These are phyloP conservation scores for Neoarius graeffei DNA, from an alignment of 2,113 vertebrate genomes.

Conservation along the genomic window DNA sequence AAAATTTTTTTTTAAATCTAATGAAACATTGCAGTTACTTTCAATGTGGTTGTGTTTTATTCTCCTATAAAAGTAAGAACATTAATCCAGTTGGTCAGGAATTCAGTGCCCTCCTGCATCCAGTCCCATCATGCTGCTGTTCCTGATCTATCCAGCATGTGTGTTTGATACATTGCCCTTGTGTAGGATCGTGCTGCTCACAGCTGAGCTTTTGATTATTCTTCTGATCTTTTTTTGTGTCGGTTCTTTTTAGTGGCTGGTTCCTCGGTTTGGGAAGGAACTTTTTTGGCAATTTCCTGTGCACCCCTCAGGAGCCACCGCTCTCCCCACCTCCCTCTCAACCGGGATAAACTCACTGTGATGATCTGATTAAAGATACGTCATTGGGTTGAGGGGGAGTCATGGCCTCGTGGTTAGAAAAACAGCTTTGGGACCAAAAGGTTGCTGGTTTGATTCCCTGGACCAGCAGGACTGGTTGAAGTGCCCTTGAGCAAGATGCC, in stretches of 20 bases:
- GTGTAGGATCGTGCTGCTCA: neutral
- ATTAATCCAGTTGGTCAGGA: neutral
- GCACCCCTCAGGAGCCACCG: neutral
- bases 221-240: conserved; percentile 13
- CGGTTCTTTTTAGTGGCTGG: neutral
- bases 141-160: conserved; percentile 11
- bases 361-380: neutral
- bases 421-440: too few species aligned
- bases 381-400: neutral
- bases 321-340: neutral
- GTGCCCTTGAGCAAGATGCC: too few species aligned
- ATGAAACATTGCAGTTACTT: neutral
- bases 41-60: neutral
- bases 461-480: too few species aligned
- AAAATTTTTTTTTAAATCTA: neutral
- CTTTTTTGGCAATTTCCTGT: conserved; percentile 25
- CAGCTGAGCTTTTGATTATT: neutral
- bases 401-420: too few species aligned
- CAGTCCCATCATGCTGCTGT: neutral
- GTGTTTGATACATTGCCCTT: neutral
- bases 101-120: neutral
- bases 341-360: neutral
- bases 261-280: conserved; percentile 14
- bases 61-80: neutral
- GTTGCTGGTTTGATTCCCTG: too few species aligned